Evolutionary conservation across 2,113 vertebrate genomes (phyloP).

Genomic region (Pygoscelis antarcticus): DNA sequence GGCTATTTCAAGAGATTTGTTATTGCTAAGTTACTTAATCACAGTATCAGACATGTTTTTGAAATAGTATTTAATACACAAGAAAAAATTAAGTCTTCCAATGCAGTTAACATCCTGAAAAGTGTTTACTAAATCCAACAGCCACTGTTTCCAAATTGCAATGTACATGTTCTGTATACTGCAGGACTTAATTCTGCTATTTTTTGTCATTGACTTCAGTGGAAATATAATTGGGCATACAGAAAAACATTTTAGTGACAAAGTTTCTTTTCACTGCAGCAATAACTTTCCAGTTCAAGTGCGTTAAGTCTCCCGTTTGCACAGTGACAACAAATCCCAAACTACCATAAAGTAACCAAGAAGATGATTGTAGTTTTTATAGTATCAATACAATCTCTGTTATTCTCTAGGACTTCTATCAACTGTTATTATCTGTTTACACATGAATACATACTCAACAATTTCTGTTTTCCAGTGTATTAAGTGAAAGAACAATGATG

Average conservation of each 20-base stretch:
- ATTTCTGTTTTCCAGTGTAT: background rate
- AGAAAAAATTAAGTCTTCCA: background rate
- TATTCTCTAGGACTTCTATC: background rate
- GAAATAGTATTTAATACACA: background rate
- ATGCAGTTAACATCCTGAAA: background rate
- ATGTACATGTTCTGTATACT: background rate
- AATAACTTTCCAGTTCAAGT: background rate
- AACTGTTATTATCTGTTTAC: background rate
- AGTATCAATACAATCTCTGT: background rate
- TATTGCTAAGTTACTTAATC: background rate
- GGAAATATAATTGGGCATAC: background rate
- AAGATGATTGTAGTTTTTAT: background rate
- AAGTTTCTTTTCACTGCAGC: background rate
- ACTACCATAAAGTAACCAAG: background rate
- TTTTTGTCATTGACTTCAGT: background rate
- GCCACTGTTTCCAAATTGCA: background rate
- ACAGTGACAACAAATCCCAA: background rate
- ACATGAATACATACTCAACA: background rate
- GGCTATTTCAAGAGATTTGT: background rate
- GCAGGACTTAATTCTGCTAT: background rate
- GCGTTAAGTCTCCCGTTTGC: accelerated
- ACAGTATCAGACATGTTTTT: background rate
- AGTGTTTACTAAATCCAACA: background rate
- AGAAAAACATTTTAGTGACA: background rate
- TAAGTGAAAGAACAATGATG: background rate